Base-by-base conservation (phyloP, 2,113 vertebrate genomes). In the Ophthalmolycus amberensis region DNA sequence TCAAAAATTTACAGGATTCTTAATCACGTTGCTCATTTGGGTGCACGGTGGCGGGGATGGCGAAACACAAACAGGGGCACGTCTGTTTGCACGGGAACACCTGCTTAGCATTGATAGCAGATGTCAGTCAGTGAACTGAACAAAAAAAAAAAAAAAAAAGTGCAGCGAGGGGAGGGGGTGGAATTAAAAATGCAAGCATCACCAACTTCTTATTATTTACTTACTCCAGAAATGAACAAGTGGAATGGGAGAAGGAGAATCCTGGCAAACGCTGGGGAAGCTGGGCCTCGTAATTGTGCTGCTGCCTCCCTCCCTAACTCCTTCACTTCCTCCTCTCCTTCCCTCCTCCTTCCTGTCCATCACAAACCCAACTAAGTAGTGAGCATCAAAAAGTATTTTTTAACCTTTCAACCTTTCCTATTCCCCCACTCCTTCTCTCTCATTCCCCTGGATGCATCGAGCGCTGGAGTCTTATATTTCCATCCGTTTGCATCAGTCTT, bases 1-100 rank as follows among this genome's bases (percentile, higher is more conserved):
- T 98, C 97, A 98, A 98, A 99, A 98, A 98, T 97, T 96, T 97
- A 98, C 97, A 97, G 97, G 97, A 97, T 98, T 97, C 97, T 98
- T 99, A 99, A 99, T 99, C 97, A 98, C 94, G 95, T 96, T 98
- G 97, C 97, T 97, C 97, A 98, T 98, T 98, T 98, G 97, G 96
- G 97, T 94, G 97, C 95, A 94, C 96, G 95, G 97, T 95, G 95
- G 97, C 96, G 96, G 95, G 95, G 96, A 97, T 94, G 96, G 96
- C 91, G 96, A 96, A 97, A 98, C 97, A 98, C 96, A 98, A 99
- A 98, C 97, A 97, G 96, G 97, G 90, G 97, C 96, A 96, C 96
- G 95, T 97, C 97, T 96, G 96, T 97, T 98, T 97, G 97, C 97
- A 97, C 94, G 96, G 88, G 96, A 97, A 98, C 98, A 99, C 98